phyloP scores from a whole-genome alignment of 2,888 invertebrate genomes.

The Morpho achilles region DNA sequence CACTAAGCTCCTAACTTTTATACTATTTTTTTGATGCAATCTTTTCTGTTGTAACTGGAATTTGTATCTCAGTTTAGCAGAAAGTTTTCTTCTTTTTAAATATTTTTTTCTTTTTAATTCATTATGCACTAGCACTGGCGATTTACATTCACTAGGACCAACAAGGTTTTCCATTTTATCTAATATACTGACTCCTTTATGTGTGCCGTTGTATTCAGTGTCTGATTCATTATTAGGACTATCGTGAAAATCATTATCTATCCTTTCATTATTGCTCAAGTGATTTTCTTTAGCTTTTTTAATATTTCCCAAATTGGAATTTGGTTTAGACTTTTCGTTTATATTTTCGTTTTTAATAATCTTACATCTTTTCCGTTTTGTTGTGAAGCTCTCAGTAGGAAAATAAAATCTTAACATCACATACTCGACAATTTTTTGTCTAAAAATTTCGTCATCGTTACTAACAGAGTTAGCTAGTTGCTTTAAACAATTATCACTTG shows the following conservation, averaged over 20 bases:
- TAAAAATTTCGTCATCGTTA: conserved; percentile 11
- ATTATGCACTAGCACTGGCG: conserved; percentile 1
- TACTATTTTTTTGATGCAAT: conserved; percentile 1
- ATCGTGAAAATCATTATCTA: conserved; percentile 1
- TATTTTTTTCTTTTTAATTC: conserved; percentile 3
- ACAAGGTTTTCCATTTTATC: conserved; percentile 18
- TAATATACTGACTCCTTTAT: conserved; percentile 16
- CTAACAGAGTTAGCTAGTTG: conserved; percentile 12
- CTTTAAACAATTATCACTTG: conserved; percentile 39
- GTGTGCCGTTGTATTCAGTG: neutral
- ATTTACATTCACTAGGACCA: conserved; percentile 1
- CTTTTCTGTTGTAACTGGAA: conserved; percentile 3
- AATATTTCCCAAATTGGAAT: neutral
- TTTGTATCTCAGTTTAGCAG: conserved; percentile 11
- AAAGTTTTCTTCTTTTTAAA: conserved; percentile 11
- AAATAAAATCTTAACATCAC: conserved; percentile 20
- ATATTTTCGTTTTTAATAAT: neutral
- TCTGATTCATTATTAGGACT: neutral
- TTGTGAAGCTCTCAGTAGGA: neutral
- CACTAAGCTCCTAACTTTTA: conserved; percentile 27
- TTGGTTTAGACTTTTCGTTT: neutral
- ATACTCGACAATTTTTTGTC: conserved; percentile 19
- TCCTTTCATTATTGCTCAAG: neutral
- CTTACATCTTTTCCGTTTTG: conserved; percentile 2
- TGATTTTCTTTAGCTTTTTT: neutral